Evolutionary conservation across 2,888 invertebrate genomes (phyloP).

Genomic region (Xestia sexstrigata): DNA sequence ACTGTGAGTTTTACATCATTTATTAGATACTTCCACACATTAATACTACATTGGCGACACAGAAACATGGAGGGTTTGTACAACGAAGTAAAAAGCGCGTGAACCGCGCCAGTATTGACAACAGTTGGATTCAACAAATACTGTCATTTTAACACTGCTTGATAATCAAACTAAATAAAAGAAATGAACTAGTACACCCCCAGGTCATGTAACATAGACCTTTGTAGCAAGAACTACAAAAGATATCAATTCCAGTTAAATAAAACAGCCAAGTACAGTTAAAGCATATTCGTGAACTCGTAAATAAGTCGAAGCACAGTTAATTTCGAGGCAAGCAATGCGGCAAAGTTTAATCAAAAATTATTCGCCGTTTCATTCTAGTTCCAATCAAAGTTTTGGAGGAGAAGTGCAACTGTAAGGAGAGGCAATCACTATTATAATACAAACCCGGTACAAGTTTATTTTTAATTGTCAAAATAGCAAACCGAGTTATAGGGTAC

Average conservation of each 20-base stretch:
- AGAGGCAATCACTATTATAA: constrained; percentile 38
- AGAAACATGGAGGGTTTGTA: too few species aligned
- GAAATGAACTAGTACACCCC: background rate
- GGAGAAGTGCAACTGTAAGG: constrained; percentile 43
- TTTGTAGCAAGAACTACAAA: background rate
- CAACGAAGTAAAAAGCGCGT: background rate
- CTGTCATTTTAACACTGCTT: background rate
- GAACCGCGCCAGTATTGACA: background rate
- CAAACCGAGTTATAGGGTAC: background rate
- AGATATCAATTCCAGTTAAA: constrained; percentile 6
- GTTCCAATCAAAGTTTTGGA: constrained; percentile 75
- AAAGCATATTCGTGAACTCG: constrained; percentile 34
- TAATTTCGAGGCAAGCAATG: constrained; percentile 61
- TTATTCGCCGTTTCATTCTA: constrained; percentile 69
- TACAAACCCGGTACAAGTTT: background rate
- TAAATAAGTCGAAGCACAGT: constrained; percentile 52
- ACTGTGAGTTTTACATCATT: too few species aligned
- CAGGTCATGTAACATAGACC: background rate
- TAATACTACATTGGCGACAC: background rate
- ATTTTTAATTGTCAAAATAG: background rate
- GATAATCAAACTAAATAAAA: background rate
- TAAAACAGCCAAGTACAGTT: background rate
- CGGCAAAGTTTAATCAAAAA: constrained; percentile 74
- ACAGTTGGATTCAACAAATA: background rate
- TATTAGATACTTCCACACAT: too few species aligned